A percentile compares a stretch with the other conserved stretches of the same genome.
These are phyloP conservation scores for Mohoua ochrocephala DNA, from an alignment of 2,113 vertebrate genomes.

Conservation along the genomic window DNA sequence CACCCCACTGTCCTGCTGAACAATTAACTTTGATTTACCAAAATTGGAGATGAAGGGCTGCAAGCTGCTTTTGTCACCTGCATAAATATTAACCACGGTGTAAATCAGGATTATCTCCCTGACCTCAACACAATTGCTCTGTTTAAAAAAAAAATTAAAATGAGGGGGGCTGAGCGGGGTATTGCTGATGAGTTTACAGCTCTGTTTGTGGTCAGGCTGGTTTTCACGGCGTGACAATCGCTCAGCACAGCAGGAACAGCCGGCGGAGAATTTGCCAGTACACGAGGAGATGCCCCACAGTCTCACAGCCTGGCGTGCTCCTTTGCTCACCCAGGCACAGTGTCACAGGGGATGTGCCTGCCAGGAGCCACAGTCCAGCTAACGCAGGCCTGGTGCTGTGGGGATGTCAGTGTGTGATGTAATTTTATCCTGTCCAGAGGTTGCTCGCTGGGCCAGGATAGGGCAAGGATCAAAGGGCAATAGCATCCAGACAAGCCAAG, in stretches of 20 bases:
- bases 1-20: background rate
- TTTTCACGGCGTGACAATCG: rapidly evolving
- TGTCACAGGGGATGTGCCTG: background rate
- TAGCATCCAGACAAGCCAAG: background rate
- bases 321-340: background rate
- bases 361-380: too few species aligned
- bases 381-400: rapidly evolving
- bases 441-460: rapidly evolving
- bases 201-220: background rate
- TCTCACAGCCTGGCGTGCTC: rapidly evolving
- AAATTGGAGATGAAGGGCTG: background rate
- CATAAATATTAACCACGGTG: background rate
- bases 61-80: background rate
- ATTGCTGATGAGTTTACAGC: background rate
- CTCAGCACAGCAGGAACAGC: background rate
- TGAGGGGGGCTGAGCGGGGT: rapidly evolving
- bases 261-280: rapidly evolving
- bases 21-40: background rate
- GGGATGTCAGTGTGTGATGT: rapidly evolving
- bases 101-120: background rate
- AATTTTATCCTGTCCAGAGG: background rate
- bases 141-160: background rate
- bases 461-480: background rate
- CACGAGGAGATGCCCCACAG: rapidly evolving
- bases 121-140: background rate